Evolutionary conservation across 2,888 invertebrate species (phyloP).

Genomic region (Strigamia transsilvanica): DNA sequence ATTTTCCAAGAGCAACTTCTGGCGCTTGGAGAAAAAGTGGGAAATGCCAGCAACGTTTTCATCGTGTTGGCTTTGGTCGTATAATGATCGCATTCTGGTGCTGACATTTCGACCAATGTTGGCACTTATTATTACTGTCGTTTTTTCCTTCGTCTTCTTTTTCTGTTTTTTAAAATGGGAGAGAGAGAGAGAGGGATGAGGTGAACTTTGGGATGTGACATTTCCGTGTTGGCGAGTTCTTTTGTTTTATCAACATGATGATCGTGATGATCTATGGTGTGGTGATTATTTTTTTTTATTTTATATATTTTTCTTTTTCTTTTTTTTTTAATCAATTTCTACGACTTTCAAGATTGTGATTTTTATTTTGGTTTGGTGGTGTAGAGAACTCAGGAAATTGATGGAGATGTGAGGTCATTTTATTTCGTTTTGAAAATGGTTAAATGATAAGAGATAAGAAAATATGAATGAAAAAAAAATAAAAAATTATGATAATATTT

Average conservation of each 20-base stretch:
- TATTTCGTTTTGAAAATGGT: conserved; percentile 28
- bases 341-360: background rate
- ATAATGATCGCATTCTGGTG: conserved; percentile 7
- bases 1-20: conserved; percentile 11
- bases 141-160: no score
- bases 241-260: conserved; percentile 35
- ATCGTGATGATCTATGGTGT: background rate
- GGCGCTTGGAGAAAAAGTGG: conserved; percentile 1
- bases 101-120: conserved; percentile 21
- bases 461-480: background rate
- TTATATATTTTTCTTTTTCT: background rate
- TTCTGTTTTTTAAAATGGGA: no score
- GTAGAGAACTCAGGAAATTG: background rate
- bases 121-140: background rate
- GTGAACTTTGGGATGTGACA: background rate
- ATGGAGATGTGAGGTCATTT: conserved; percentile 45
- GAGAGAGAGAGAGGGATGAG: background rate
- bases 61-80: background rate
- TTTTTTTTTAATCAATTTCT: background rate
- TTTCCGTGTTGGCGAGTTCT: background rate
- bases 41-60: conserved; percentile 35
- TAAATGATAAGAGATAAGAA: background rate
- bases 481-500: background rate
- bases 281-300: background rate
- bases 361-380: background rate